Conservation (phyloP, 2,113 vertebrate genomes). For the Hiodon tergisus region DNA sequence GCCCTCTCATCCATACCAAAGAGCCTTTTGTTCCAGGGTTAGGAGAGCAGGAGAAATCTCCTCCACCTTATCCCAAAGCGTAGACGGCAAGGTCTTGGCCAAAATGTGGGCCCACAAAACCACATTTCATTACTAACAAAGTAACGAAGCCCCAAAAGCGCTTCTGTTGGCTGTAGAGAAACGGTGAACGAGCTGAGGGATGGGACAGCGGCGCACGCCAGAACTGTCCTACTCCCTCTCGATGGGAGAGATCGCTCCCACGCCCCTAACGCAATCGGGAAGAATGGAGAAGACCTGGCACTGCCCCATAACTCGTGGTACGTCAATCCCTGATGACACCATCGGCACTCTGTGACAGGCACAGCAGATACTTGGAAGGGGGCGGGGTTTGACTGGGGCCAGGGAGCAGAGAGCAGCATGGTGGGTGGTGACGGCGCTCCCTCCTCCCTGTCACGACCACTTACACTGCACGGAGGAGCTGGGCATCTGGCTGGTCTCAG, state of each 20-base stretch:
- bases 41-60: background rate
- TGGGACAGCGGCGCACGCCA: too few species aligned
- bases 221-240: background rate
- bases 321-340: background rate
- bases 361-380: background rate
- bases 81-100: too few species aligned
- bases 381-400: background rate
- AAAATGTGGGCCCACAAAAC: too few species aligned
- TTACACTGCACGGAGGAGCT: conserved; percentile 66
- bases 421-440: background rate
- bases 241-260: background rate
- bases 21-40: background rate
- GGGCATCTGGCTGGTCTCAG: conserved; percentile 49
- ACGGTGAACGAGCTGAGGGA: too few species aligned
- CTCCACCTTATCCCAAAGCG: too few species aligned
- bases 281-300: too few species aligned
- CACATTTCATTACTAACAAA: too few species aligned
- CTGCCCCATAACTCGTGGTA: too few species aligned
- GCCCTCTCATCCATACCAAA: background rate
- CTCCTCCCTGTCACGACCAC: conserved; percentile 47
- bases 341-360: background rate
- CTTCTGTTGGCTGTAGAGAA: too few species aligned
- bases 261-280: background rate
- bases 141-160: too few species aligned
- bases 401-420: conserved; percentile 21